Evolutionary conservation across 2,888 invertebrate species (phyloP).

Genomic region (Laothoe populi): DNA sequence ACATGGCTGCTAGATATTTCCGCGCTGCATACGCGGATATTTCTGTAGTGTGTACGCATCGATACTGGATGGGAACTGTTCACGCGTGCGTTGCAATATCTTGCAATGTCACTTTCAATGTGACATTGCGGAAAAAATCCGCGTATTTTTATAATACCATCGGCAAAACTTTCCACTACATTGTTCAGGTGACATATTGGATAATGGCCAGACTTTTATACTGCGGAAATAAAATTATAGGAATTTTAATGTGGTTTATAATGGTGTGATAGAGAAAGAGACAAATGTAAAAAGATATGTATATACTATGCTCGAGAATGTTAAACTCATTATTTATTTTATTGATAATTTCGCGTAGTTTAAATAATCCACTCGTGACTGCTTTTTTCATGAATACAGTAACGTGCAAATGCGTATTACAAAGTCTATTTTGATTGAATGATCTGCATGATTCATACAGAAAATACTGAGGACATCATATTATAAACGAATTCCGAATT

Average conservation of each 20-base stretch:
- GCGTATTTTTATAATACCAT: slow-evolving; percentile 32
- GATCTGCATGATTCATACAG: no score
- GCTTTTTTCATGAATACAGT: no score
- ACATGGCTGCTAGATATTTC: not conserved
- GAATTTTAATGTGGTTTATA: slow-evolving; percentile 1
- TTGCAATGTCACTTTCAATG: slow-evolving; percentile 27
- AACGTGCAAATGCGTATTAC: no score
- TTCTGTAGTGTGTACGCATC: not conserved
- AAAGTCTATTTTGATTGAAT: no score
- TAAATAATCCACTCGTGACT: no score
- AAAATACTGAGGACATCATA: no score
- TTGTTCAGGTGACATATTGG: slow-evolving; percentile 33
- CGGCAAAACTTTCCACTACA: slow-evolving; percentile 29
- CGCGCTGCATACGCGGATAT: slow-evolving; percentile 6
- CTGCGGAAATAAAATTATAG: slow-evolving; percentile 8
- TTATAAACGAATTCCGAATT: no score
- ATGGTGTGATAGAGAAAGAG: slow-evolving; percentile 3
- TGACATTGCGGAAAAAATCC: slow-evolving; percentile 29
- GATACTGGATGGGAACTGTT: not conserved
- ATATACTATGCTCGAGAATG: not conserved
- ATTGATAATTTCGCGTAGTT: no score
- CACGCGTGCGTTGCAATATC: slow-evolving; percentile 15
- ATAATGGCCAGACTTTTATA: slow-evolving; percentile 31
- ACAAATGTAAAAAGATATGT: not conserved
- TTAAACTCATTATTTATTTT: no score